These are phyloP conservation scores for Helostoma temminkii DNA, from an alignment of 2,797 vertebrate species.

Conservation along the genomic window DNA sequence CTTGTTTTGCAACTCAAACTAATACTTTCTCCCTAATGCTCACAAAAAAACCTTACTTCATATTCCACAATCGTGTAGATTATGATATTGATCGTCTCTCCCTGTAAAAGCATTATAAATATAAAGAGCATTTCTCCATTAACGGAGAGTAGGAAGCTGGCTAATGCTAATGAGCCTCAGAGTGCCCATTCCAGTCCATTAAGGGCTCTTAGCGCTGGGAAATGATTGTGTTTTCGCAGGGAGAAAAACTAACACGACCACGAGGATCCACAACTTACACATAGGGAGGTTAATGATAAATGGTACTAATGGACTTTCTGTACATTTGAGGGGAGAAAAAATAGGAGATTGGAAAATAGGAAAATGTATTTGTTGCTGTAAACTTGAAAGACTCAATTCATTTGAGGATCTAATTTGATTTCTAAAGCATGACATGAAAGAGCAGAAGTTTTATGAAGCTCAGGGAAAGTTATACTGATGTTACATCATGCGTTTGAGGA, in stretches of 20 bases:
- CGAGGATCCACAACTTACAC: constrained; percentile 72
- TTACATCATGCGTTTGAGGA: constrained; percentile 52
- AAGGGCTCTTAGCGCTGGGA: constrained; percentile 84
- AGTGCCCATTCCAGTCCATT: constrained; percentile 87
- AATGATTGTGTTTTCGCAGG: constrained; percentile 82
- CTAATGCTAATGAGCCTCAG: constrained; percentile 86
- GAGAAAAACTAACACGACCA: constrained; percentile 80
- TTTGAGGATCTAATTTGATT: constrained; percentile 74
- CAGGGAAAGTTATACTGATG: constrained; percentile 46
- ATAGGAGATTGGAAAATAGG: constrained; percentile 65
- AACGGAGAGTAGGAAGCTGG: constrained; percentile 82
- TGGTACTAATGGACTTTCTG: constrained; percentile 81
- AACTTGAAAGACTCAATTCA: constrained; percentile 76
- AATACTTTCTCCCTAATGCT: constrained; percentile 80
- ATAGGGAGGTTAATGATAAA: constrained; percentile 81
- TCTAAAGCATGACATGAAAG: constrained; percentile 52
- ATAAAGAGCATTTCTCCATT: constrained; percentile 84
- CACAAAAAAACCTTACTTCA: constrained; percentile 78
- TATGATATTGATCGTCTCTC: constrained; percentile 81
- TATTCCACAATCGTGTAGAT: constrained; percentile 83
- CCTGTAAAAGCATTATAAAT: constrained; percentile 86
- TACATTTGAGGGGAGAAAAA: constrained; percentile 69
- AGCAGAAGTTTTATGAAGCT: constrained; percentile 60
- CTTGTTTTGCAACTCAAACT: constrained; percentile 81
- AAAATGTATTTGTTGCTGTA: constrained; percentile 79